Evolutionary conservation across 2,888 invertebrate genomes (phyloP), one percentile per base, ranked within the genome.

Genomic region (Thyatira batis): DNA sequence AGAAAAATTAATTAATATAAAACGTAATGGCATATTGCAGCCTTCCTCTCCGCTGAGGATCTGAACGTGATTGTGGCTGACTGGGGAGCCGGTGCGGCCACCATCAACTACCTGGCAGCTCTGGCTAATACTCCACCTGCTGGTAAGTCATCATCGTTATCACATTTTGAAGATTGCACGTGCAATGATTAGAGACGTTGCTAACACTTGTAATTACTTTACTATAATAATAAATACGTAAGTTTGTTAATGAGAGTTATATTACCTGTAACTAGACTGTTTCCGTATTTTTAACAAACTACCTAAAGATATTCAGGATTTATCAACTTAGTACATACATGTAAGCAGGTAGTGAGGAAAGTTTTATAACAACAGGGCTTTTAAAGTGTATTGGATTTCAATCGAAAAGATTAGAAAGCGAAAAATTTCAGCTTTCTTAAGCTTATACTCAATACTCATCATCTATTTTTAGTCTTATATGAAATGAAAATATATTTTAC

Each of bases 21-120:
- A 23, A 23, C 52, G 0, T 71, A 63, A 3, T 23, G 71, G 0
- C 71, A 61, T 4, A 66, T 70, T 3, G 66, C 73, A 50, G 56
- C 68, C 8, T 52, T 68, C 64, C 55, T 77, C 9, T 21, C 56
- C 0, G 77, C 78, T 5, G 77, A 71, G 8, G 71, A 48, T 2
- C 62, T 77, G 8, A 77, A 77, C 25, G 66, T 77, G 0, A 71
- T 77, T 6, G 66, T 66, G 0, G 66, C 69, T 0, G 77, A 77
- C 50, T 77, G 77, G 77, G 66, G 66, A 3, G 68, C 68, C 0
- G 77, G 77, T 0, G 75, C 54, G 0, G 65, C 0, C 3, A 27
- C 0, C 11, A 52, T 76, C 23, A 8, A 55, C 55, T 80, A 81
- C 50, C 20, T 65, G 2, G 48, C 71, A 17, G 76, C 84, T 10